Conservation (phyloP, 2,888 invertebrate genomes). For the Stenolophus ochropezus region DNA sequence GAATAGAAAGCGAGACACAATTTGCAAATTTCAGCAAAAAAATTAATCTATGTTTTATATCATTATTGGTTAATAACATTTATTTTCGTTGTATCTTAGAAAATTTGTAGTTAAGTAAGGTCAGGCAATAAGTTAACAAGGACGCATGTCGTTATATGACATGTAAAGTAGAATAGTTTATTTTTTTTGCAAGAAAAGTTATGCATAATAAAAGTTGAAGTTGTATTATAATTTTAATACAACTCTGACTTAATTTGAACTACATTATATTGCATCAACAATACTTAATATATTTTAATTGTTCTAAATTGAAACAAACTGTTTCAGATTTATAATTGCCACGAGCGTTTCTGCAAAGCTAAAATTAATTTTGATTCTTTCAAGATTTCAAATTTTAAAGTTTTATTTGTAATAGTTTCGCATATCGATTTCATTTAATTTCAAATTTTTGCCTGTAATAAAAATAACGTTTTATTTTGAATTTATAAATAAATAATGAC, state of each 20-base stretch:
- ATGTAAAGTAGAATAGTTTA: neutral
- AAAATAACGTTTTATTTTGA: too few relatives aligned
- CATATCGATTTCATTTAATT: neutral
- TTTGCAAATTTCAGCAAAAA: neutral
- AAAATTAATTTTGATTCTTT: neutral
- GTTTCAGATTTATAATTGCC: neutral
- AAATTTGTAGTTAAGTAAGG: neutral
- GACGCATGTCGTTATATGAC: neutral
- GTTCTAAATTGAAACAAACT: slow-evolving; percentile 10
- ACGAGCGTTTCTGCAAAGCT: neutral
- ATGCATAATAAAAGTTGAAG: neutral
- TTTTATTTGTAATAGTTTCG: too few relatives aligned
- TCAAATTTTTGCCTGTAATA: neutral
- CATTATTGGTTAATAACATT: neutral
- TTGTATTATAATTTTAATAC: neutral
- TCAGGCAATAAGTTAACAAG: neutral
- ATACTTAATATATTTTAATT: slow-evolving; percentile 21
- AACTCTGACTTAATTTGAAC: neutral
- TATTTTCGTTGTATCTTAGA: neutral
- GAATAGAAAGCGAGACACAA: neutral
- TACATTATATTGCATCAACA: slow-evolving; percentile 10
- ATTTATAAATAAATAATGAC: too few relatives aligned
- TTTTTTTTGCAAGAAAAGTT: neutral
- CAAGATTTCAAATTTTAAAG: too few relatives aligned
- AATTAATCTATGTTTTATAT: neutral